Evolutionary conservation across 2,888 invertebrate genomes (phyloP).

Genomic region (Margaritifera margaritifera): DNA sequence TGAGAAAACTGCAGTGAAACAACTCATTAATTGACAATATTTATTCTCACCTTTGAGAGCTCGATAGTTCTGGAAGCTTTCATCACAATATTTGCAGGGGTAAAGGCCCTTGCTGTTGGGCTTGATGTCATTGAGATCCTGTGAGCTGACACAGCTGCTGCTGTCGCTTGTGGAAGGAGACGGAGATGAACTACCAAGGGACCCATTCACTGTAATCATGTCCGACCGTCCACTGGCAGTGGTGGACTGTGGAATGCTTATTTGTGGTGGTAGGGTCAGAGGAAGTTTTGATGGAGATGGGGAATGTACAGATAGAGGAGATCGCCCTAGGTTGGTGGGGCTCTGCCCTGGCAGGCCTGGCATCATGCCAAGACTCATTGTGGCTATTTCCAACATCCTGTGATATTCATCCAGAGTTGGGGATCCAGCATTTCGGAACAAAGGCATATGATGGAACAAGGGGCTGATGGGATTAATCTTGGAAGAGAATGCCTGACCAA

Average conservation of each 20-base stretch:
- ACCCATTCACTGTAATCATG: no score
- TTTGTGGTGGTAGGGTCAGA: background rate
- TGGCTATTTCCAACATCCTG: constrained; percentile 45
- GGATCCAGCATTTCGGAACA: constrained; percentile 33
- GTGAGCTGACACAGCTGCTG: constrained; percentile 20
- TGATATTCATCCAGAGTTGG: constrained; percentile 40
- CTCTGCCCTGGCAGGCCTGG: constrained; percentile 25
- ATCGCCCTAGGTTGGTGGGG: constrained; percentile 5
- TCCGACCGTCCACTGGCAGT: background rate
- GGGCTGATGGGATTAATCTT: constrained; percentile 33
- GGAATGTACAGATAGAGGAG: constrained; percentile 7
- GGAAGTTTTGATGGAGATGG: constrained; percentile 20
- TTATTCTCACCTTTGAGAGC: constrained; percentile 83
- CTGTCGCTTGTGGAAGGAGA: constrained; percentile 20
- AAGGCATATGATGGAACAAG: constrained; percentile 32
- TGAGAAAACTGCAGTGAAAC: no score
- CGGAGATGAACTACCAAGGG: background rate
- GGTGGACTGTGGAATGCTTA: constrained; percentile 8
- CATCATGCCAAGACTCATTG: constrained; percentile 41
- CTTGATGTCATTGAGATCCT: constrained; percentile 32
- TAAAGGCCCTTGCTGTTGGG: constrained; percentile 80
- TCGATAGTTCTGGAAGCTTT: constrained; percentile 89
- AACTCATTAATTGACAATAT: no score
- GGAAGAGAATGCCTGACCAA: constrained; percentile 45
- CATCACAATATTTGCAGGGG: constrained; percentile 90